phyloP scores from a whole-genome alignment of 2,888 invertebrate species.

The Mimachlamys varia region DNA sequence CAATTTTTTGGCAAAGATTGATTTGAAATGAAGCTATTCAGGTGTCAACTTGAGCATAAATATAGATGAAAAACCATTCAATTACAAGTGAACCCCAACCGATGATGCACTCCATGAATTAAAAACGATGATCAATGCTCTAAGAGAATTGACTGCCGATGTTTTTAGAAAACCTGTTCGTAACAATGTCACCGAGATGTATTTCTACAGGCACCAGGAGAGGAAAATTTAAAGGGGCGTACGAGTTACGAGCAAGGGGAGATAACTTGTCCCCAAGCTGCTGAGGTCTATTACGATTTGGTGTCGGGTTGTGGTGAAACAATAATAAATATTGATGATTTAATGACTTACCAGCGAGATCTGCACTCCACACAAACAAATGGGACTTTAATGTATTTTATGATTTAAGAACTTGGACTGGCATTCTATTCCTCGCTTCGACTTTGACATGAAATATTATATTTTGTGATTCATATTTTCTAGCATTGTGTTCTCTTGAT shows the following conservation, averaged over 20 bases:
- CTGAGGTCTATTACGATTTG: not conserved
- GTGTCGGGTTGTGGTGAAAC: not conserved
- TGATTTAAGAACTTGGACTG: not conserved
- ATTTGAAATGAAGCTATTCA: not conserved
- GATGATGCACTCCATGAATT: not conserved
- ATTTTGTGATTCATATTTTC: slow-evolving; percentile 18
- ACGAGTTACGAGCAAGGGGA: not conserved
- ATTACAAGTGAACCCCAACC: not conserved
- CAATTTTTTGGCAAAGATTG: not conserved
- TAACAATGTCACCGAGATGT: not conserved
- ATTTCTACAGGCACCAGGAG: not conserved
- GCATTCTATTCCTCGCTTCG: not conserved
- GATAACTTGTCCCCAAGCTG: slow-evolving; percentile 10
- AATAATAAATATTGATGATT: not conserved
- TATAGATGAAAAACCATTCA: not conserved
- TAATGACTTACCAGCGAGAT: not conserved
- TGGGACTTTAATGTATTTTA: not conserved
- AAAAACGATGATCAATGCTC: not conserved
- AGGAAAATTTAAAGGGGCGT: not conserved
- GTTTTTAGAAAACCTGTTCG: not conserved
- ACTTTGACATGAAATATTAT: not conserved
- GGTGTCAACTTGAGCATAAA: not conserved
- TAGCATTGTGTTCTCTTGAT: not conserved
- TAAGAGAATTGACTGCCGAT: not conserved
- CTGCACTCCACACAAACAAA: not conserved